phyloP scores from a whole-genome alignment of 1,140 invertebrate genomes.

The Calycopis cecrops region DNA sequence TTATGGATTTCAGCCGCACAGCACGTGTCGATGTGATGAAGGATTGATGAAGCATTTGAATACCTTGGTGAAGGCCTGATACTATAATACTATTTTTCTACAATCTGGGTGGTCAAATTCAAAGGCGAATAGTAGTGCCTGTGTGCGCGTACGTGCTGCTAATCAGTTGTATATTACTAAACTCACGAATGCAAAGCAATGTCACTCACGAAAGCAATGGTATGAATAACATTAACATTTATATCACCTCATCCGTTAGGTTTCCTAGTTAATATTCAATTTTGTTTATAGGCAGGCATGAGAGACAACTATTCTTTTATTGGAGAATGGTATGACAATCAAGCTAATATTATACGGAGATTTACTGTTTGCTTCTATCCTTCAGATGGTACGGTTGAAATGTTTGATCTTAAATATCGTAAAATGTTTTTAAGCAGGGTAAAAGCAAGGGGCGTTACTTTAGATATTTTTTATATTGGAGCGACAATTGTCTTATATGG shows the following conservation, averaged over 20 bases:
- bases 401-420: conserved; percentile 86
- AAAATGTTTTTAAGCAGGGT: conserved; percentile 85
- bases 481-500: conserved; percentile 86
- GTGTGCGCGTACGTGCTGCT: no score
- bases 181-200: not conserved
- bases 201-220: no score
- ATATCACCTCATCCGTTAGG: not conserved
- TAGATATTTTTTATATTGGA: conserved; percentile 85
- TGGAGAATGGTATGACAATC: conserved; percentile 89
- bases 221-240: not conserved
- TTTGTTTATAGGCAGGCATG: conserved; percentile 55
- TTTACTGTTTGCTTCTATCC: conserved; percentile 87
- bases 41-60: no score
- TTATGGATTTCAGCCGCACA: no score
- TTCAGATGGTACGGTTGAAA: conserved; percentile 84
- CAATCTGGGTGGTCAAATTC: no score
- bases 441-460: conserved; percentile 79
- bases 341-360: conserved; percentile 81
- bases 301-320: conserved; percentile 77
- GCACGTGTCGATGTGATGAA: no score
- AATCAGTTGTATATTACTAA: not conserved
- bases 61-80: no score
- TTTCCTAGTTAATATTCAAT: not conserved
- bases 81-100: no score
- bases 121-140: no score